Conservation (phyloP, 2,113 vertebrate species). For the Ailurus styani region DNA sequence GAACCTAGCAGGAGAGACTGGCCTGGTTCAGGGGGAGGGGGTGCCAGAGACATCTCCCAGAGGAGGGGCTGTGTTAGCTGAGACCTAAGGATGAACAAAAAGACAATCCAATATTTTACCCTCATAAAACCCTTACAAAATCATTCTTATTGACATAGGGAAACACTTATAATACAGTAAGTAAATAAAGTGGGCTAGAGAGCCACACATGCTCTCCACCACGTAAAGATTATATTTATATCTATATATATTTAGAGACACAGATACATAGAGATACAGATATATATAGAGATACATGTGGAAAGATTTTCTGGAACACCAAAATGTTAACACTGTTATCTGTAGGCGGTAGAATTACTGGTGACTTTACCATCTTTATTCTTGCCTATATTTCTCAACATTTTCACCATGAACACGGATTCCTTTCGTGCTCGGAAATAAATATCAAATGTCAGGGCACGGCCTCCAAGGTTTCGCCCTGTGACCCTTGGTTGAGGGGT, state of each 20-base stretch:
- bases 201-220: neutral
- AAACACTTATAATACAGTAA: neutral
- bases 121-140: neutral
- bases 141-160: neutral
- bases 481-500: neutral
- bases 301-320: constrained; percentile 27
- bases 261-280: neutral
- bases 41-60: neutral
- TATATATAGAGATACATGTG: neutral
- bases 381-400: neutral
- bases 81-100: neutral
- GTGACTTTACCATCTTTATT: neutral
- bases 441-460: neutral
- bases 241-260: neutral
- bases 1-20: neutral
- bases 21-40: neutral
- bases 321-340: constrained; percentile 33
- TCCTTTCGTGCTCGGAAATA: neutral
- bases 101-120: neutral
- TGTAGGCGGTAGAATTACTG: neutral
- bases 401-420: neutral
- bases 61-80: neutral
- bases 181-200: neutral
- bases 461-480: neutral
- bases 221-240: constrained; percentile 22